Evolutionary conservation across 2,797 vertebrate species (phyloP).

Genomic region (Phaenicophaeus curvirostris): DNA sequence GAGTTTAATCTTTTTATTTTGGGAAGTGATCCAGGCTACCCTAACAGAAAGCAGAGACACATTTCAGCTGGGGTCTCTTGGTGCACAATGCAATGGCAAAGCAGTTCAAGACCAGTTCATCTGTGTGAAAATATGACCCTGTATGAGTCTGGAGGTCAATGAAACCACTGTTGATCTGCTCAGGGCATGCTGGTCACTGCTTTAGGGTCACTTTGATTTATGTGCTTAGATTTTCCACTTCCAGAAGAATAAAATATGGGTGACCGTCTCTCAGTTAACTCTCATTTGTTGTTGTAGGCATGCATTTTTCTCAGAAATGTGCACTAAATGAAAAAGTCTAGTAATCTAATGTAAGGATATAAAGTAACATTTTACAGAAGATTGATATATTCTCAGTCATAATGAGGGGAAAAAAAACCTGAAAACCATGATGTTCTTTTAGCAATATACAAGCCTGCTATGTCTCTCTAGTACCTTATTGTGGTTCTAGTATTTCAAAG

Average conservation of each 20-base stretch:
- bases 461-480: background rate
- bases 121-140: constrained; percentile 69
- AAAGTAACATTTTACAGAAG: background rate
- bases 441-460: background rate
- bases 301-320: background rate
- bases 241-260: constrained; percentile 41
- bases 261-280: background rate
- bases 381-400: background rate
- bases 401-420: background rate
- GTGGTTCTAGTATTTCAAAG: background rate
- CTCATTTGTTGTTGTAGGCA: background rate
- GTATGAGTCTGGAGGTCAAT: constrained; percentile 45
- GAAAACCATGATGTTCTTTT: background rate
- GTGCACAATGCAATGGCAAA: constrained; percentile 24
- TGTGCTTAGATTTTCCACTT: constrained; percentile 57
- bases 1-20: constrained; percentile 3
- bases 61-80: constrained; percentile 29
- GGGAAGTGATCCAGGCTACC: background rate
- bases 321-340: background rate
- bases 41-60: constrained; percentile 56
- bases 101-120: constrained; percentile 71
- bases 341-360: background rate
- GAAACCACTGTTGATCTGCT: constrained; percentile 62
- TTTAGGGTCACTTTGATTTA: constrained; percentile 67
- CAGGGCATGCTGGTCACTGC: constrained; percentile 61